A percentile compares a stretch with the other conserved stretches of the same genome.
These are phyloP conservation scores for Caerostris darwini DNA, from an alignment of 1,140 invertebrate species.

Conservation along the genomic window DNA sequence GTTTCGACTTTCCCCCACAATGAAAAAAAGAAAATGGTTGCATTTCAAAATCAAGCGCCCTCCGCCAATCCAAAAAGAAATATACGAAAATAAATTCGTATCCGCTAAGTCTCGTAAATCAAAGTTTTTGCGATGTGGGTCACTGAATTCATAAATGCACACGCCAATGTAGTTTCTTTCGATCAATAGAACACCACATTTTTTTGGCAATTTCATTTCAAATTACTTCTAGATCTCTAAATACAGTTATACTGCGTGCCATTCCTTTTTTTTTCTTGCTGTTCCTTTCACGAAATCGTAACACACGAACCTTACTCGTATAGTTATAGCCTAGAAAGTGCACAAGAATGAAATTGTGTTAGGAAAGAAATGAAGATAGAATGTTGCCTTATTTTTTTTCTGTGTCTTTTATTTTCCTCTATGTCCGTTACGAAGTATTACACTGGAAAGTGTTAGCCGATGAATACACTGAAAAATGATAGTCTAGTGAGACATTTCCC, in stretches of 20 bases:
- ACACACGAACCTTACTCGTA: neutral
- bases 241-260: neutral
- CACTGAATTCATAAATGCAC: conserved; percentile 54
- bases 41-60: neutral
- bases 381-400: neutral
- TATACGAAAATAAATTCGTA: conserved; percentile 41
- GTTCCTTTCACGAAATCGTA: neutral
- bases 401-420: too few species aligned
- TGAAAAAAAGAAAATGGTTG: neutral
- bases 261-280: neutral
- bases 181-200: conserved; percentile 24
- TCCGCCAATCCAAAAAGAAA: conserved; percentile 23
- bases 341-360: conserved; percentile 7
- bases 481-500: conserved; percentile 9
- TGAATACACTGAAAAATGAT: conserved; percentile 30
- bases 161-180: conserved; percentile 14
- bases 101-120: conserved; percentile 13
- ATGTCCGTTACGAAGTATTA: neutral
- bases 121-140: conserved; percentile 50
- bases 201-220: neutral
- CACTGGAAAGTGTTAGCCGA: neutral
- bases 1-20: neutral
- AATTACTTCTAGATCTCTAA: neutral
- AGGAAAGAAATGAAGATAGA: neutral
- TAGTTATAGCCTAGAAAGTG: neutral